These are phyloP conservation scores for Hippocampus barbouri DNA, from an alignment of 2,113 vertebrate genomes.

Conservation along the genomic window DNA sequence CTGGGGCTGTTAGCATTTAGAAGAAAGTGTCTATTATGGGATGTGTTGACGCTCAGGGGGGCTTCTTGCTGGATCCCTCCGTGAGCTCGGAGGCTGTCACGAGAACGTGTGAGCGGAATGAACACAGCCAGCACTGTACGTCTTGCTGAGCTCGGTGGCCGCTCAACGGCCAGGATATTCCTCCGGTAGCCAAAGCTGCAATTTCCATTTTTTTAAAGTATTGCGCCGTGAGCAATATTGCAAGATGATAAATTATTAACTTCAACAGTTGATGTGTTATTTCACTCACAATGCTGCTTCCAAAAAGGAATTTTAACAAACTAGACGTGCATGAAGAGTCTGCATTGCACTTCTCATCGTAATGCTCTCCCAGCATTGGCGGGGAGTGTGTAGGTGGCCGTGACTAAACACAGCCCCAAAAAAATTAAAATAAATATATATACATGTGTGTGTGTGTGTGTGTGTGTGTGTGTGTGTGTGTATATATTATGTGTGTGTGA, in stretches of 20 bases:
- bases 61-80: conserved; percentile 45
- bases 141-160: conserved; percentile 28
- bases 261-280: background rate
- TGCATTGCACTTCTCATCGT: background rate
- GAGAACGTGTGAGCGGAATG: conserved; percentile 44
- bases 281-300: background rate
- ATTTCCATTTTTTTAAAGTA: conserved; percentile 32
- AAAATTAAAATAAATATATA: too few species aligned
- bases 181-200: conserved; percentile 25
- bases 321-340: background rate
- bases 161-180: conserved; percentile 36
- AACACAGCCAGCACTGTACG: conserved; percentile 12
- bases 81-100: conserved; percentile 41
- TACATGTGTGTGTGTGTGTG: too few species aligned
- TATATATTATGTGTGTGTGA: too few species aligned
- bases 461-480: too few species aligned
- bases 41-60: conserved; percentile 59
- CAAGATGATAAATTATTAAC: too few species aligned
- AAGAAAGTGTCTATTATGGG: conserved; percentile 65
- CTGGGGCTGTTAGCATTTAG: conserved; percentile 68
- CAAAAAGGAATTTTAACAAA: background rate
- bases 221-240: background rate
- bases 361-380: background rate
- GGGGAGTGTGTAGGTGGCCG: background rate
- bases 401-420: background rate